Conservation (phyloP, 2,113 vertebrate species). For the Desmodus rotundus region DNA sequence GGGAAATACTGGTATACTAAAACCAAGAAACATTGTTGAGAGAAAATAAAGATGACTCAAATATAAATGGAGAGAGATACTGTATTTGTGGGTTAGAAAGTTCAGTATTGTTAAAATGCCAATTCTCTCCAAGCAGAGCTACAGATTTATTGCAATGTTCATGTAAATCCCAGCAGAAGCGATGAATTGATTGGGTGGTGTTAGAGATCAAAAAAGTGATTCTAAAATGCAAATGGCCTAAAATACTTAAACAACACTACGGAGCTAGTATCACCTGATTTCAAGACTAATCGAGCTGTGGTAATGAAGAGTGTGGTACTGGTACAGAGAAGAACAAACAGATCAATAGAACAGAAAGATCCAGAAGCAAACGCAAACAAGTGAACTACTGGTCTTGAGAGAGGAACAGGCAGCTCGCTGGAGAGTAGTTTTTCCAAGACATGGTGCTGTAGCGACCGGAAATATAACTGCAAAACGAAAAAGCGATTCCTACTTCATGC, state of each 20-base stretch:
- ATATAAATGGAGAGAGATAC: not conserved
- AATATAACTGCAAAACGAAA: not conserved
- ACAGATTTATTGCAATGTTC: not conserved
- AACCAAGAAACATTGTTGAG: not conserved
- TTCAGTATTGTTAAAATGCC: not conserved
- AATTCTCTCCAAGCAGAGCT: not conserved
- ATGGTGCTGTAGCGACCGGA: not conserved
- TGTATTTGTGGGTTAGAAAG: not conserved
- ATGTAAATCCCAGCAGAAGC: not conserved
- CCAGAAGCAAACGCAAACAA: not conserved
- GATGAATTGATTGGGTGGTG: not conserved
- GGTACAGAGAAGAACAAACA: not conserved
- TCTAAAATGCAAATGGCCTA: not conserved
- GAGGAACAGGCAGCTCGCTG: not conserved
- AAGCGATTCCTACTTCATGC: not conserved
- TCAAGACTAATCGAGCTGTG: not conserved
- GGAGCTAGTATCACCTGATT: not conserved
- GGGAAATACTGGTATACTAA: not conserved
- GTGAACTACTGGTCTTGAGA: not conserved
- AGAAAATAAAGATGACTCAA: not conserved
- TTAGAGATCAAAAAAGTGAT: not conserved
- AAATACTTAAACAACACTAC: not conserved
- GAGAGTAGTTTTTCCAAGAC: too few relatives aligned
- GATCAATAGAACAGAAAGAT: not conserved
- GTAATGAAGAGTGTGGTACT: not conserved